Conservation (phyloP, 1,140 invertebrate genomes). For the Chironomus tepperi region DNA sequence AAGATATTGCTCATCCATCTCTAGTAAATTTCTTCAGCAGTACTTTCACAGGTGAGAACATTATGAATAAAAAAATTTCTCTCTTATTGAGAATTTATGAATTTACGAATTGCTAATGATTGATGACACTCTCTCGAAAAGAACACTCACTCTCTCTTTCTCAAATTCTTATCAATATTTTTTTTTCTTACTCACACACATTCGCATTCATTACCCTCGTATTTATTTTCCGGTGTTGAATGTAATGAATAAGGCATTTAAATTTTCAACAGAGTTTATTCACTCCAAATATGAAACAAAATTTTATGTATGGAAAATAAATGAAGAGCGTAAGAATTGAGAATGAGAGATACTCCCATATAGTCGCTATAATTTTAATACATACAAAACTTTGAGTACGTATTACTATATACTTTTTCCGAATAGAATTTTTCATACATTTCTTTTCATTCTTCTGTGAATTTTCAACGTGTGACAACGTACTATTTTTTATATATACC, state of each 20-base stretch:
- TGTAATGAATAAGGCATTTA: background rate
- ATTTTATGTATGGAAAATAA: too few relatives aligned
- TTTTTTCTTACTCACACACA: background rate
- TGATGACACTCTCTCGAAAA: background rate
- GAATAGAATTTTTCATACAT: too few relatives aligned
- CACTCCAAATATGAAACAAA: too few relatives aligned
- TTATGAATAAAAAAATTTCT: too few relatives aligned
- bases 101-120: background rate
- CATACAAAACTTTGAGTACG: too few relatives aligned
- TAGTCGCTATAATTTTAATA: too few relatives aligned
- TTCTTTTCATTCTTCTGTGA: too few relatives aligned
- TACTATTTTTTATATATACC: too few relatives aligned
- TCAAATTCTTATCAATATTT: background rate
- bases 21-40: background rate
- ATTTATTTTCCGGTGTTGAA: background rate
- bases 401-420: too few relatives aligned
- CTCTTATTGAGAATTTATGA: background rate
- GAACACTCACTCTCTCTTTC: background rate
- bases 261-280: background rate
- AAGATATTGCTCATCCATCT: conserved; percentile 50
- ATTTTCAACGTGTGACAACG: too few relatives aligned
- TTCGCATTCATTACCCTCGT: background rate
- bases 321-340: too few relatives aligned
- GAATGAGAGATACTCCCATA: too few relatives aligned
- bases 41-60: background rate